phyloP scores from a whole-genome alignment of 2,888 invertebrate species.

The Branchipolynoe longqiensis region DNA sequence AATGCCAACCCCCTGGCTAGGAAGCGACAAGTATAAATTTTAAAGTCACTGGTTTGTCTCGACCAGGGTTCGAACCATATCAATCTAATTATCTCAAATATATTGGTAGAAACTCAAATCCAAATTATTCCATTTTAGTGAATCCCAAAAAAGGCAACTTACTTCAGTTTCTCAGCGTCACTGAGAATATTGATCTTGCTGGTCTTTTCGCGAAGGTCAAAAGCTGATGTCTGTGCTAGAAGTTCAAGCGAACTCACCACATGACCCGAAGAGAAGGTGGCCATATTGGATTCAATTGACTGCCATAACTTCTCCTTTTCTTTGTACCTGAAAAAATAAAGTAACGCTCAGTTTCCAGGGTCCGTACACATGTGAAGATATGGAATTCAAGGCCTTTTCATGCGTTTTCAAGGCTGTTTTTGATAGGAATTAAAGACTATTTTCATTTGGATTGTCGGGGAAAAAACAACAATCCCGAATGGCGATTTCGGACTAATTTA shows the following conservation, averaged over 20 bases:
- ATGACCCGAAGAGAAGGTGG: slow-evolving; percentile 69
- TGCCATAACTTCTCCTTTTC: slow-evolving; percentile 73
- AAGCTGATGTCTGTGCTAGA: slow-evolving; percentile 70
- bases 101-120: neutral
- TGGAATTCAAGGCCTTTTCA: neutral
- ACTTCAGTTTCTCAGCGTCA: slow-evolving; percentile 77
- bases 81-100: neutral
- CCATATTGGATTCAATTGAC: slow-evolving; percentile 69
- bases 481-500: no score
- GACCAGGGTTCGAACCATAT: neutral
- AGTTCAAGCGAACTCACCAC: slow-evolving; percentile 68
- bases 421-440: no score
- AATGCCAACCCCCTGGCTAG: no score
- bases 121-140: no score
- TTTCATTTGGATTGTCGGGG: no score
- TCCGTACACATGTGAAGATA: neutral
- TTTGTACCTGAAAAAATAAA: slow-evolving; percentile 62
- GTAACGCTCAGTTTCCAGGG: no score
- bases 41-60: no score
- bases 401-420: no score
- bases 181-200: slow-evolving; percentile 72
- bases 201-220: slow-evolving; percentile 70
- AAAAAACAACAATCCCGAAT: no score
- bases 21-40: no score
- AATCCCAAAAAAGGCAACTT: no score